Percentiles rank a stretch among this genome's conserved stretches.
Conservation (phyloP, 2,113 vertebrate genomes). For the Marcusenius ussheri region DNA sequence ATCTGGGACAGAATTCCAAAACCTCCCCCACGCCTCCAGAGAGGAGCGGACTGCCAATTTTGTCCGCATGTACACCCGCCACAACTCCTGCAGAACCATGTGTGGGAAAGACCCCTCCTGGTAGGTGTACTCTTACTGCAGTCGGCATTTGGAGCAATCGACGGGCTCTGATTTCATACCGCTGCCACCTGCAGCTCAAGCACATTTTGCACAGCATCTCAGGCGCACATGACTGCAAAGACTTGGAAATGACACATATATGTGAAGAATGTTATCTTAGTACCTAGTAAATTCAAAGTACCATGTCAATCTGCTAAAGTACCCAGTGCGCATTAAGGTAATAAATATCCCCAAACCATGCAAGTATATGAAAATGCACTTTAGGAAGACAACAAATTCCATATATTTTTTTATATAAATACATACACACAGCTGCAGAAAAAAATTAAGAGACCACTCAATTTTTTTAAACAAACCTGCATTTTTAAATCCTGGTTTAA, state of each 20-base stretch:
- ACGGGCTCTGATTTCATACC: conserved; percentile 11
- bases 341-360: not conserved
- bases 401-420: not conserved
- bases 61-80: not conserved
- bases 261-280: not conserved
- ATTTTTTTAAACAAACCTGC: no score
- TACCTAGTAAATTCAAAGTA: not conserved
- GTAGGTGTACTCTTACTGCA: conserved; percentile 32
- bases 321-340: not conserved
- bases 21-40: not conserved
- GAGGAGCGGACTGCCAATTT: not conserved
- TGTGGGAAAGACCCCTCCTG: conserved; percentile 26
- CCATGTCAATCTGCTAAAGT: not conserved
- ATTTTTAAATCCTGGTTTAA: no score
- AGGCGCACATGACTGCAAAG: not conserved
- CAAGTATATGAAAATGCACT: not conserved
- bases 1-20: not conserved
- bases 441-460: no score
- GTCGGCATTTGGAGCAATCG: conserved; percentile 23
- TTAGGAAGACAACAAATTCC: not conserved
- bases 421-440: no score
- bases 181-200: not conserved
- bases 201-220: not conserved
- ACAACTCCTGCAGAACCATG: not conserved
- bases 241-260: not conserved